Base-by-base conservation (phyloP, 1,140 invertebrate genomes). In the Amyelois transitella region DNA sequence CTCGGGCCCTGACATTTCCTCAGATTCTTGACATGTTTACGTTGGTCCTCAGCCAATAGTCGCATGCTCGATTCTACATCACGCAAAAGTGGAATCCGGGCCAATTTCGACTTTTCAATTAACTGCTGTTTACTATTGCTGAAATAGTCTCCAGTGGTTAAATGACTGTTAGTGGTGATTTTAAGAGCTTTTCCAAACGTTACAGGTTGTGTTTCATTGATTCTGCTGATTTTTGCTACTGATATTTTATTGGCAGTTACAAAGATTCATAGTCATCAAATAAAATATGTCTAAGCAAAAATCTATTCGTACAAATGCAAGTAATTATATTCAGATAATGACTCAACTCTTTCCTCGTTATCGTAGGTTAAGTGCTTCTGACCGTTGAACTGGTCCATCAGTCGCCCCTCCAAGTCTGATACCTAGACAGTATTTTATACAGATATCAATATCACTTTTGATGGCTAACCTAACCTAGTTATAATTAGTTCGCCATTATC, bases 301-400 rank as follows among this genome's bases (percentile, higher is more conserved):
- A 5, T 24, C 22, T 24, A 24, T 24, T 24, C 22, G 22, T 24
- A 24, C 8, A 8, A 24, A 24, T 24, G 22, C 8, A 8, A 5
- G 4, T 24, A 5, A 8, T 24, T 24, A 8, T 24, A n/a, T n/a
- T n/a, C n/a, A n/a, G 20, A 43, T 51, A 55, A 49, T 61, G 59
- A 58, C 25, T 57, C 60, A 62, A 53, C 51, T 25, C 38, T 53
- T 53, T 50, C 24, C 55, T 24, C 47, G 55, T 57, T 62, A 58
- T 58, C 51, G 55, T 54, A 57, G 60, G 55, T 58, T 51, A 57
- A 47, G 47, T 47, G 7, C 12, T 8, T 8, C 2, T 19, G 54
- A 38, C 17, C 51, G 45, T 47, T 51, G 60, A 50, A 45, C 47
- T 49, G 51, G n/a, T 18, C 44, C 22, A 28, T 50, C 19, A 21